phyloP scores from a whole-genome alignment of 2,113 vertebrate species.

The Mungos mungo region DNA sequence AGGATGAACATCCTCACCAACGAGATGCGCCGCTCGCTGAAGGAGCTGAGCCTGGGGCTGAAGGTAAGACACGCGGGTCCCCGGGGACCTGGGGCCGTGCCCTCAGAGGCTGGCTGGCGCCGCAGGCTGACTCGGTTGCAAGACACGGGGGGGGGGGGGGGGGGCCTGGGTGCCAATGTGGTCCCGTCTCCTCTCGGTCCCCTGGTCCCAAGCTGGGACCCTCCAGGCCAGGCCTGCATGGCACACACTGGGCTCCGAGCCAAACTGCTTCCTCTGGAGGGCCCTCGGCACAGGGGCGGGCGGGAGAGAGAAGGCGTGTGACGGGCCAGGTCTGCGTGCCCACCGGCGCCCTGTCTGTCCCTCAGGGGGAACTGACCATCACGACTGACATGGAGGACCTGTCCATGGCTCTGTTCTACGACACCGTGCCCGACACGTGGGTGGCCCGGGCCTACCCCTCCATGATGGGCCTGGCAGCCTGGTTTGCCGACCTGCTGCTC shows the following conservation, averaged over 20 bases:
- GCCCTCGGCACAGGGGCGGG: fast-evolving
- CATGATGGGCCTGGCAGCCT: constrained; percentile 81
- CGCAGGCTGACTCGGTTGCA: fast-evolving
- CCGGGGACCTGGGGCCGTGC: fast-evolving
- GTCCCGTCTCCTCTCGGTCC: not conserved
- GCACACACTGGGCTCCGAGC: fast-evolving
- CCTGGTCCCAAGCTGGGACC: not conserved
- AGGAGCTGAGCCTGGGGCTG: constrained; percentile 84
- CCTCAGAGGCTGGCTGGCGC: fast-evolving
- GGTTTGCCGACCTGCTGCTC: constrained; percentile 84
- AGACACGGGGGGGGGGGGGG: too few relatives aligned
- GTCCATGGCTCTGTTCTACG: constrained; percentile 82
- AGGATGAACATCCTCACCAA: constrained; percentile 85
- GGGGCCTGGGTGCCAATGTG: fast-evolving
- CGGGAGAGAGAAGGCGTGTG: fast-evolving
- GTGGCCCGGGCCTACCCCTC: constrained; percentile 86
- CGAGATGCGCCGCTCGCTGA: constrained; percentile 83
- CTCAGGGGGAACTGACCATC: constrained; percentile 87
- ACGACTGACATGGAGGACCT: constrained; percentile 87
- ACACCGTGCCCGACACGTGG: constrained; percentile 83
- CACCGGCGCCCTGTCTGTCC: not conserved
- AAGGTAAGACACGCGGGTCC: constrained; percentile 62
- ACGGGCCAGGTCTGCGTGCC: fast-evolving
- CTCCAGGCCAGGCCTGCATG: not conserved
- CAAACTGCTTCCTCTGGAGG: not conserved